These are phyloP conservation scores for Geophilus truncorum DNA, from an alignment of 2,888 invertebrate genomes.

Conservation along the genomic window DNA sequence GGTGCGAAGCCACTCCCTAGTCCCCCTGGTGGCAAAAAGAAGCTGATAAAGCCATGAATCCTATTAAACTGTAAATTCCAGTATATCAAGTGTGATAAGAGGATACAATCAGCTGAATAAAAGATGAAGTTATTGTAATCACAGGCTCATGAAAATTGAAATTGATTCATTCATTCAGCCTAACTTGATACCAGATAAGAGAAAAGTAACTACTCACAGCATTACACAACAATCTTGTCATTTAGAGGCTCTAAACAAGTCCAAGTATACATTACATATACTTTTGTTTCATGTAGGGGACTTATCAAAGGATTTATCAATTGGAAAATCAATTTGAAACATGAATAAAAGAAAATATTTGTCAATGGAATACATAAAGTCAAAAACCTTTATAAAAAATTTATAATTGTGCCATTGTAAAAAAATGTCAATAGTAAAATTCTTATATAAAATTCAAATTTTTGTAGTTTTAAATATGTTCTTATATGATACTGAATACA, in stretches of 20 bases:
- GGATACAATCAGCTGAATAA: background rate
- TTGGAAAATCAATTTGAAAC: background rate
- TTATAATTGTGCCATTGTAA: background rate
- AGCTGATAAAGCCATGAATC: background rate
- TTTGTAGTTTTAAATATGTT: too few species aligned
- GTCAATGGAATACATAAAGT: too few species aligned
- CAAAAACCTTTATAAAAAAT: too few species aligned
- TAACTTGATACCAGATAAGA: background rate
- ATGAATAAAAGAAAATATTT: background rate
- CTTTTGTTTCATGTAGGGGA: too few species aligned
- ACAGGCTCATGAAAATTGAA: background rate
- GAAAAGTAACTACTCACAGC: background rate
- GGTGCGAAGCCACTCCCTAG: background rate
- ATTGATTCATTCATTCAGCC: background rate
- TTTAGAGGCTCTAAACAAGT: background rate
- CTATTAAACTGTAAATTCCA: background rate
- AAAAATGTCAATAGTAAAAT: background rate
- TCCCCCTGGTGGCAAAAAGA: background rate
- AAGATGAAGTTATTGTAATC: background rate
- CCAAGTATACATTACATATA: too few species aligned
- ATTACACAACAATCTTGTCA: background rate
- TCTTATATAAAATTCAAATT: too few species aligned
- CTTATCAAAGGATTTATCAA: too few species aligned
- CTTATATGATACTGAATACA: too few species aligned
- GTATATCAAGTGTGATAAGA: background rate